Evolutionary conservation across 2,888 invertebrate genomes (phyloP), one percentile per base, ranked within the genome.

Genomic region (Epirrita christyi): DNA sequence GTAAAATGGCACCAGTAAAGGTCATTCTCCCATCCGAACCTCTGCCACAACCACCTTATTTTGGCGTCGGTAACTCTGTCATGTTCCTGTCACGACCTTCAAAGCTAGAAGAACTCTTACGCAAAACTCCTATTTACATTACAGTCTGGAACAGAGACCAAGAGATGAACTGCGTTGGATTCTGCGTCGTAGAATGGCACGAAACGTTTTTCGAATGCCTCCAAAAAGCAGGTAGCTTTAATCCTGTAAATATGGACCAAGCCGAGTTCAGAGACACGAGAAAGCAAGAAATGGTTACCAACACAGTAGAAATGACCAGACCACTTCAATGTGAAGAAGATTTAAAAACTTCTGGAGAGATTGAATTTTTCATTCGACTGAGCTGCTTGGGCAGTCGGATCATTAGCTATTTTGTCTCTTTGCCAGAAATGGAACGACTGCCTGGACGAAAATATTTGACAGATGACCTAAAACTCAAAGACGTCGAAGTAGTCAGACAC

Each of bases 71-170:
- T 0, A 92, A 91, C 57, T 75, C 87, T 0, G 77, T 88, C 2
- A 85, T 88, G 80, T 92, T 92, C 60, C 55, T 90, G 50, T 88
- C 88, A 0, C 78, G 91, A 63, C 91, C 92, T 21, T 83, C 86
- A 0, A 85, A 82, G 67, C 70, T 92, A 45, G 84, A 84, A 65
- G 89, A 91, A 57, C 63, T 83, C 0, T 71, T 92, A 38, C 75
- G 64, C 53, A 82, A 86, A 54, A 89, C 91, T 15, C 91, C 91
- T 1, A 81, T 92, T 44, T 81, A 85, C 44, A 80, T 92, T 6
- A 85, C 88, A 8, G 91, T 90, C 0, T 92, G 91, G 92, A 91
- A 92, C 46, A 81, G 90, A 70, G 89, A 91, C 49, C 81, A 91
- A 61, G 80, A 83, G 4, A 79, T 92, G 75, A 81, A 85, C 44